phyloP scores from a whole-genome alignment of 2,888 invertebrate species.

The Adineta ricciae region DNA sequence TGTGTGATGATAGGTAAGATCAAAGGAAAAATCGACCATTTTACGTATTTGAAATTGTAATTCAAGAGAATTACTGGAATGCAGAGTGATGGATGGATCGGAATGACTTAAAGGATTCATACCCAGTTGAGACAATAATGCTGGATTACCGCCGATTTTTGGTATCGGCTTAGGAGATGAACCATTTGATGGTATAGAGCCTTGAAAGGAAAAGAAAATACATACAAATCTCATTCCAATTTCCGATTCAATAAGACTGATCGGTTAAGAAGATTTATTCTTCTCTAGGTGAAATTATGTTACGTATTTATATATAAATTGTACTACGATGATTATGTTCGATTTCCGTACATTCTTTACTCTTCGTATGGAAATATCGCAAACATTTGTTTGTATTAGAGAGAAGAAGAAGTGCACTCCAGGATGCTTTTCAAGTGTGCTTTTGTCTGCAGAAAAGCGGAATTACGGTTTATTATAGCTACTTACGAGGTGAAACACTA shows the following conservation, averaged over 20 bases:
- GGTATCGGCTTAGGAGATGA: neutral
- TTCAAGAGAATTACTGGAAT: slow-evolving; percentile 21
- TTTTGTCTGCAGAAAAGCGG: no score
- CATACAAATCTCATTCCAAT: no score
- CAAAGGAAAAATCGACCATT: slow-evolving; percentile 33
- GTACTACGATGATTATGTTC: no score
- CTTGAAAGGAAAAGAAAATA: neutral
- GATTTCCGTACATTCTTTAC: no score
- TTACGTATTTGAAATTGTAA: slow-evolving; percentile 33
- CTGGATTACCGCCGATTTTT: slow-evolving; percentile 18
- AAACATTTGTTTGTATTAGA: no score
- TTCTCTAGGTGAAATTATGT: no score
- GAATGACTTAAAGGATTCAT: slow-evolving; percentile 25
- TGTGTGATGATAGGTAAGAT: slow-evolving; percentile 25
- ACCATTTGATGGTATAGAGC: neutral
- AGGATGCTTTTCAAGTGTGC: no score
- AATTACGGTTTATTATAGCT: neutral
- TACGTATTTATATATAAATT: no score
- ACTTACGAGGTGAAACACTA: slow-evolving; percentile 18
- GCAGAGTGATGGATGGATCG: slow-evolving; percentile 9
- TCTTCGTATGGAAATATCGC: no score
- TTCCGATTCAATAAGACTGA: no score
- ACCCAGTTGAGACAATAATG: slow-evolving; percentile 22
- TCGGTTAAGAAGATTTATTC: no score
- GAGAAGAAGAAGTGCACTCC: no score